These are phyloP conservation scores for Hydrolagus affinis DNA, from an alignment of 2,113 vertebrate species.

Conservation along the genomic window DNA sequence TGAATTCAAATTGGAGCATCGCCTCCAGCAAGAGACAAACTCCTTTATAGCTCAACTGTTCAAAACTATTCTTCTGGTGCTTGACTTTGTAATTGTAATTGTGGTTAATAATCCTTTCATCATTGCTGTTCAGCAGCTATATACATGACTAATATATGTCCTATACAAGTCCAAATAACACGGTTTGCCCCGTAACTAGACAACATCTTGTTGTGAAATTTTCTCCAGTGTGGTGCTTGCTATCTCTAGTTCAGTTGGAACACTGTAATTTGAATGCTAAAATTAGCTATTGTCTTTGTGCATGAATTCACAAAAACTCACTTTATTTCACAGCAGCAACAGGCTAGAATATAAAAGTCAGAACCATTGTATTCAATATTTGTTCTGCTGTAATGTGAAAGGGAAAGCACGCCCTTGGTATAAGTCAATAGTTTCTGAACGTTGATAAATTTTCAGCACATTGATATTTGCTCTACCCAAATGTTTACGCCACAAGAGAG, in stretches of 20 bases:
- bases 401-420: too few species aligned
- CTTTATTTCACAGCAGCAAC: background rate
- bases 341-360: background rate
- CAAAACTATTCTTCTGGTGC: too few species aligned
- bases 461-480: background rate
- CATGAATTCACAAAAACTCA: background rate
- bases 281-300: background rate
- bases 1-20: too few species aligned
- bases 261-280: background rate
- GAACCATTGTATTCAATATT: background rate
- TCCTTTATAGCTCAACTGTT: too few species aligned
- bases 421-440: background rate
- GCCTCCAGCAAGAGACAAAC: too few species aligned
- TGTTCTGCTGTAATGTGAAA: background rate
- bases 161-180: background rate
- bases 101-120: too few species aligned
- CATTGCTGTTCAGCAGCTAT: too few species aligned
- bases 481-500: too few species aligned
- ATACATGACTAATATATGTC: background rate
- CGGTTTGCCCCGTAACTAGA: background rate
- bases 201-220: background rate
- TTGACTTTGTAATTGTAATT: too few species aligned
- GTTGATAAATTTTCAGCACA: background rate
- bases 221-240: background rate
- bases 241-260: background rate